Evolutionary conservation across 2,888 invertebrate species (phyloP).

Genomic region (Tholera decimalis): DNA sequence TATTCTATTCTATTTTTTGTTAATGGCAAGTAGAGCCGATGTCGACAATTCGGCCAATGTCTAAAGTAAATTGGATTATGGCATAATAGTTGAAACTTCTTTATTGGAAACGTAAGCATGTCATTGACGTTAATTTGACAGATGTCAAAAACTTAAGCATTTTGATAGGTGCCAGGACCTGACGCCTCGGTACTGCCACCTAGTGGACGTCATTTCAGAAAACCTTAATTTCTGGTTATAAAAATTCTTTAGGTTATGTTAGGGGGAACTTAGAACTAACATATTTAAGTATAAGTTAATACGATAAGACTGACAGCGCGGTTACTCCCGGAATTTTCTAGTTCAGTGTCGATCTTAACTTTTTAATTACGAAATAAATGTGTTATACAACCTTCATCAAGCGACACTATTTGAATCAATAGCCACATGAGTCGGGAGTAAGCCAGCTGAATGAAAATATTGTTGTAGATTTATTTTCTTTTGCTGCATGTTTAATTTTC

Average conservation of each 20-base stretch:
- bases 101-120: too few species aligned
- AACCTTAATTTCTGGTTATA: neutral
- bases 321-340: conserved; percentile 12
- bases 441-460: neutral
- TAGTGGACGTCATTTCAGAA: too few species aligned
- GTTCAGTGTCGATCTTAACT: neutral
- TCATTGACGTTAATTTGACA: too few species aligned
- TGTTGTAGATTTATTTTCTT: conserved; percentile 19
- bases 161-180: too few species aligned
- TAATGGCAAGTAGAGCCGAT: too few species aligned
- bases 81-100: too few species aligned
- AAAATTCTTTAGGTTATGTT: neutral
- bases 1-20: too few species aligned
- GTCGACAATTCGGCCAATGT: too few species aligned
- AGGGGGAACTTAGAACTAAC: conserved; percentile 18
- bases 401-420: neutral
- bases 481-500: conserved; percentile 38
- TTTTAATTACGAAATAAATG: neutral
- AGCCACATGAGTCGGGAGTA: neutral
- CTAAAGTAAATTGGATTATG: too few species aligned
- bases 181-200: too few species aligned
- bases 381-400: neutral
- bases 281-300: neutral
- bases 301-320: neutral
- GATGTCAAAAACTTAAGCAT: too few species aligned